A percentile compares a stretch with the other conserved stretches of the same genome.
Conservation (phyloP, 1,140 invertebrate species). For the Contarinia nasturtii region DNA sequence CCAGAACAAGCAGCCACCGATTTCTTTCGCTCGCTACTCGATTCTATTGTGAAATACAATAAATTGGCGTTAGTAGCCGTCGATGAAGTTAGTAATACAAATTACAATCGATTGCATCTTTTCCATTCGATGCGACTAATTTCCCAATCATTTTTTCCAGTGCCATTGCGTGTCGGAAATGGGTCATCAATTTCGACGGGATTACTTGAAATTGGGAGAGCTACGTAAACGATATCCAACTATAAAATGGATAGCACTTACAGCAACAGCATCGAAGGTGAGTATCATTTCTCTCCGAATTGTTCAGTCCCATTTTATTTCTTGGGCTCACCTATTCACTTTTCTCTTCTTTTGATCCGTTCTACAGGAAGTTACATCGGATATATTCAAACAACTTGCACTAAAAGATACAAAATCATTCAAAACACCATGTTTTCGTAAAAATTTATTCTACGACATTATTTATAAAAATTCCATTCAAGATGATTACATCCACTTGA, state of each 20-base stretch:
- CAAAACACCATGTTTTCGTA: constrained; percentile 58
- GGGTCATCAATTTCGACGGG: constrained; percentile 93
- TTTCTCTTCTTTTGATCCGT: no score
- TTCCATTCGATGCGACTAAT: no score
- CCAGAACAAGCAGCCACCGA: constrained; percentile 74
- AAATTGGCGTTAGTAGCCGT: constrained; percentile 68
- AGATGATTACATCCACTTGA: constrained; percentile 58
- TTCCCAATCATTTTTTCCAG: no score
- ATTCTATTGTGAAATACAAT: constrained; percentile 38
- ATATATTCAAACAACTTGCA: constrained; percentile 41
- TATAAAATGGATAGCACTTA: constrained; percentile 77
- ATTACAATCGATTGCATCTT: no score
- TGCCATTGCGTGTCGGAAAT: constrained; percentile 89
- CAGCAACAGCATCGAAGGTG: constrained; percentile 79
- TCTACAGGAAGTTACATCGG: no score
- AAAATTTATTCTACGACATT: constrained; percentile 70
- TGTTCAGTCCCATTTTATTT: no score
- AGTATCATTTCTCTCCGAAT: no score
- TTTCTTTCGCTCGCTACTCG: constrained; percentile 44
- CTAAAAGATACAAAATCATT: constrained; percentile 39
- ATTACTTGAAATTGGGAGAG: constrained; percentile 74
- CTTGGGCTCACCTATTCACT: no score
- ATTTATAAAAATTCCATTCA: constrained; percentile 62
- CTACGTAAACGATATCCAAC: constrained; percentile 46
- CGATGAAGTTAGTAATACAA: constrained; percentile 74